Percentiles rank a stretch among this genome's conserved stretches.
phyloP scores from a whole-genome alignment of 2,113 vertebrate species.

The Miniopterus natalensis region DNA sequence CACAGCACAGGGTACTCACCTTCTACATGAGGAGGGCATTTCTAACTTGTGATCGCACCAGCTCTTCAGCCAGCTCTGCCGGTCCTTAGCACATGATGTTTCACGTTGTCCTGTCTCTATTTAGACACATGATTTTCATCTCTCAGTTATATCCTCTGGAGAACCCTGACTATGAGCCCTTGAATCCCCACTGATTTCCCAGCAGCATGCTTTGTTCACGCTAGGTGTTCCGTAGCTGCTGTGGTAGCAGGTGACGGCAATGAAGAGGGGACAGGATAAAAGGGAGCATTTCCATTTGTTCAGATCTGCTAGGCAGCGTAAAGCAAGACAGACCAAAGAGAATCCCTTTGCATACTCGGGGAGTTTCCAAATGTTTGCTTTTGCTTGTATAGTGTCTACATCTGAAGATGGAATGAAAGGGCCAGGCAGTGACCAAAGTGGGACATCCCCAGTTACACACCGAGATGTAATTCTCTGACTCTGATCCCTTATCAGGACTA shows the following conservation, averaged over 20 bases:
- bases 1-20: neutral
- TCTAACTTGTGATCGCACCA: neutral
- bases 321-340: neutral
- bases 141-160: neutral
- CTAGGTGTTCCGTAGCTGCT: neutral
- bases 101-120: neutral
- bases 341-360: neutral
- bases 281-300: neutral
- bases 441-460: neutral
- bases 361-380: neutral
- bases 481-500: neutral
- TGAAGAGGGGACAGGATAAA: neutral
- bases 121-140: neutral
- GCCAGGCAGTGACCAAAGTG: neutral
- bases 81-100: neutral
- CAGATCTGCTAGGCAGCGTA: neutral
- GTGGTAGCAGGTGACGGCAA: neutral
- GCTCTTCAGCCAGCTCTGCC: neutral
- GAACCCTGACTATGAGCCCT: neutral
- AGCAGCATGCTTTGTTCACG: neutral
- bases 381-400: neutral
- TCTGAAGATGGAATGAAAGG: neutral
- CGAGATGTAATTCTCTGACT: neutral
- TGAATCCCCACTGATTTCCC: neutral
- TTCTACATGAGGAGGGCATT: neutral